phyloP scores from a whole-genome alignment of 2,113 vertebrate species.

The Sitta europaea region DNA sequence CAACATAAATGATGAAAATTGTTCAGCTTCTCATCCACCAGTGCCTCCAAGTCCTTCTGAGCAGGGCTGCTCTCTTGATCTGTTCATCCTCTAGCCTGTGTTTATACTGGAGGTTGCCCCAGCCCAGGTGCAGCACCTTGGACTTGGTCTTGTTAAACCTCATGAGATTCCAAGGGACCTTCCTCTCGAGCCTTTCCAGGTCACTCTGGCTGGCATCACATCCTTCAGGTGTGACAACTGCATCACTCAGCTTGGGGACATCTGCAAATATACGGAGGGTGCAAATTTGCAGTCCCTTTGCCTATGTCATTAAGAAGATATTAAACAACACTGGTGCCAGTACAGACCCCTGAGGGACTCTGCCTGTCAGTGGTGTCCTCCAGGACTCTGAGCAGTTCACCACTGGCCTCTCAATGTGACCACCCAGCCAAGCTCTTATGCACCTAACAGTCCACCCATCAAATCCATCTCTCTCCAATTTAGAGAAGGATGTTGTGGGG shows the following conservation, averaged over 20 bases:
- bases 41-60: neutral
- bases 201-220: neutral
- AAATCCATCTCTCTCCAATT: rapidly evolving
- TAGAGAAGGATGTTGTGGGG: neutral
- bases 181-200: neutral
- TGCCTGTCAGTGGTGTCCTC: neutral
- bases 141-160: neutral
- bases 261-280: neutral
- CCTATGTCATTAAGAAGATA: too few species aligned
- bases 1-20: neutral
- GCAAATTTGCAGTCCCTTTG: too few species aligned
- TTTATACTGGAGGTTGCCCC: neutral
- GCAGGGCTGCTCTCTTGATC: neutral
- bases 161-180: too few species aligned
- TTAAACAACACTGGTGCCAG: neutral
- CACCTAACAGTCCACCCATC: too few species aligned
- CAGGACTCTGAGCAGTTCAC: neutral
- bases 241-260: neutral
- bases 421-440: neutral
- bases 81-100: neutral
- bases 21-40: neutral
- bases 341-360: too few species aligned
- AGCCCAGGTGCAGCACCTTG: neutral
- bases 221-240: neutral
- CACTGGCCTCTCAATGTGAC: neutral